phyloP scores from a whole-genome alignment of 92 coral and sea anemone species.

The Nematostella vectensis region DNA sequence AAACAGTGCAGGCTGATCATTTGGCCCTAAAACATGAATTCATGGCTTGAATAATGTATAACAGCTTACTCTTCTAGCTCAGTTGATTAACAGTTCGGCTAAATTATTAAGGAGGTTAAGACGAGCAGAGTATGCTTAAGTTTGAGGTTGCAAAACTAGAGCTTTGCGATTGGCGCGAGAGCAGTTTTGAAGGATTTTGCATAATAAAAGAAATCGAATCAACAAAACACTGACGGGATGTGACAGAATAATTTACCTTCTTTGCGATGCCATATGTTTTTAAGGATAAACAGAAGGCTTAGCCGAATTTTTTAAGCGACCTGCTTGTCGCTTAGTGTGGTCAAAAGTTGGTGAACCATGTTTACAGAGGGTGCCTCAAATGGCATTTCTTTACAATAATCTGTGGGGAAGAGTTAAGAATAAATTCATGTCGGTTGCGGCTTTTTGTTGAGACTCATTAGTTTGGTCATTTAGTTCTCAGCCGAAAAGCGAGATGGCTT shows the following conservation, averaged over 20 bases:
- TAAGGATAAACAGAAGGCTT: neutral
- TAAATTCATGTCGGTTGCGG: neutral
- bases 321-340: neutral
- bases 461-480: neutral
- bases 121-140: no score
- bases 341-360: neutral
- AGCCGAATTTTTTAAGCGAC: neutral
- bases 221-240: neutral
- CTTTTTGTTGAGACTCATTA: neutral
- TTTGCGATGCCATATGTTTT: constrained; percentile 1
- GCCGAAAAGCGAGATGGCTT: neutral
- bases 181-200: constrained; percentile 2
- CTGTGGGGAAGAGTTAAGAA: neutral
- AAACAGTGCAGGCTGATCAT: neutral
- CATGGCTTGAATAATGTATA: no score
- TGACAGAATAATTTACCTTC: neutral
- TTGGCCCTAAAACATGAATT: neutral
- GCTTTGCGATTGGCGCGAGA: neutral
- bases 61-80: no score
- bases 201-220: neutral
- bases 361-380: neutral
- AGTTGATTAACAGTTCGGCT: no score
- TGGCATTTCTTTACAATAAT: neutral
- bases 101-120: no score
- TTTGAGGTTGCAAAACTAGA: neutral